These are phyloP conservation scores for Eupithecia insigniata DNA, from an alignment of 2,888 invertebrate species.

Conservation along the genomic window DNA sequence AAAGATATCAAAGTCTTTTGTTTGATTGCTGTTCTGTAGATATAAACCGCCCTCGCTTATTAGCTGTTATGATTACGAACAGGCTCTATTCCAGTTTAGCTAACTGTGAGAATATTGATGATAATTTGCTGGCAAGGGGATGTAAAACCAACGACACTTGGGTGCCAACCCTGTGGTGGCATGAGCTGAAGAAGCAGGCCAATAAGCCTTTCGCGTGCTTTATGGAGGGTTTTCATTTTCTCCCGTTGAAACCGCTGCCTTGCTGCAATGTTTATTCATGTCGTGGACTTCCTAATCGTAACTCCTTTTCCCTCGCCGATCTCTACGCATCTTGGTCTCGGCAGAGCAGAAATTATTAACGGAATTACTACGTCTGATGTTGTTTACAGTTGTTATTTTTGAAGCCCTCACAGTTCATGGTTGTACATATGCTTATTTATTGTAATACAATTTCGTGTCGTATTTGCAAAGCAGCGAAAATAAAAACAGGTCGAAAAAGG, in stretches of 20 bases:
- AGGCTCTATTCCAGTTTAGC: background rate
- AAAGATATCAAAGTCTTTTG: background rate
- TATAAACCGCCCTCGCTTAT: slow-evolving; percentile 23
- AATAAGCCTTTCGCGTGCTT: slow-evolving; percentile 54
- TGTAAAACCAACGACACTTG: slow-evolving; percentile 59
- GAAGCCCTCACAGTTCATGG: background rate
- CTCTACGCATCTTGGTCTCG: background rate
- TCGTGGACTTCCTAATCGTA: slow-evolving; percentile 54
- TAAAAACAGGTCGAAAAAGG: background rate
- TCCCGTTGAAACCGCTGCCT: no score
- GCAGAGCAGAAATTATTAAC: background rate
- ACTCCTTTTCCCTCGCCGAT: slow-evolving; percentile 39
- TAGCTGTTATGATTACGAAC: background rate
- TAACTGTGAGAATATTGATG: background rate
- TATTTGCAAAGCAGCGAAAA: slow-evolving; percentile 1
- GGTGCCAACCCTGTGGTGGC: slow-evolving; percentile 73
- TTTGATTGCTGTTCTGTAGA: background rate
- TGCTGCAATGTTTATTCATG: slow-evolving; percentile 58
- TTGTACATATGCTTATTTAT: background rate
- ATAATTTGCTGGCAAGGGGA: slow-evolving; percentile 49
- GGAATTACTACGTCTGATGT: background rate
- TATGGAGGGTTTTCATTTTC: slow-evolving; percentile 55
- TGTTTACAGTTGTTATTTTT: background rate
- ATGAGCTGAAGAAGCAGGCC: slow-evolving; percentile 49
- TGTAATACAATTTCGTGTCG: background rate